Evolutionary conservation across 2,113 vertebrate genomes (phyloP).

Genomic region (Peromyscus polionotus): DNA sequence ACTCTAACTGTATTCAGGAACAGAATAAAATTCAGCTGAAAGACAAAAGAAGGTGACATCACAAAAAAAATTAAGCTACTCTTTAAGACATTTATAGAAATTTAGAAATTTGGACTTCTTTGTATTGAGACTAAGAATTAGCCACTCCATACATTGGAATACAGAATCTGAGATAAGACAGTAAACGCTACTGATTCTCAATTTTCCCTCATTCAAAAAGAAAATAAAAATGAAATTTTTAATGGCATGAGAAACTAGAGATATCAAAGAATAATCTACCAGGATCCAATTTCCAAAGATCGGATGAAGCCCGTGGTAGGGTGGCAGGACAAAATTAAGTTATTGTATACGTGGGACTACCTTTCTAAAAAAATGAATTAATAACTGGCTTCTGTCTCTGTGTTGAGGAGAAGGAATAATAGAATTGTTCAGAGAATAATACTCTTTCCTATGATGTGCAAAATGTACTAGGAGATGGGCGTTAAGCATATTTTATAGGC

Average conservation of each 20-base stretch:
- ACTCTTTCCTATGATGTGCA: neutral
- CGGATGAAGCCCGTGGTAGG: neutral
- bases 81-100: constrained; percentile 45
- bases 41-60: constrained; percentile 78
- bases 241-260: constrained; percentile 1
- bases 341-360: neutral
- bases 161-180: neutral
- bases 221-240: neutral
- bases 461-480: neutral
- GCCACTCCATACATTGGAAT: neutral
- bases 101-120: constrained; percentile 31
- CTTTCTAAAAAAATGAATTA: constrained; percentile 41
- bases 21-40: constrained; percentile 94
- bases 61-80: constrained; percentile 41
- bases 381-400: neutral
- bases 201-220: neutral
- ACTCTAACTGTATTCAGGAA: constrained; percentile 95
- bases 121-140: constrained; percentile 11
- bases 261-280: neutral
- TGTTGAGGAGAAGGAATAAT: neutral
- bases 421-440: neutral
- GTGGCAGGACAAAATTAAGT: neutral
- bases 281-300: constrained; percentile 36
- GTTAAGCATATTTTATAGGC: neutral
- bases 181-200: neutral